Base-by-base conservation (phyloP, 2,888 invertebrate species). In the Mylabris sibirica region DNA sequence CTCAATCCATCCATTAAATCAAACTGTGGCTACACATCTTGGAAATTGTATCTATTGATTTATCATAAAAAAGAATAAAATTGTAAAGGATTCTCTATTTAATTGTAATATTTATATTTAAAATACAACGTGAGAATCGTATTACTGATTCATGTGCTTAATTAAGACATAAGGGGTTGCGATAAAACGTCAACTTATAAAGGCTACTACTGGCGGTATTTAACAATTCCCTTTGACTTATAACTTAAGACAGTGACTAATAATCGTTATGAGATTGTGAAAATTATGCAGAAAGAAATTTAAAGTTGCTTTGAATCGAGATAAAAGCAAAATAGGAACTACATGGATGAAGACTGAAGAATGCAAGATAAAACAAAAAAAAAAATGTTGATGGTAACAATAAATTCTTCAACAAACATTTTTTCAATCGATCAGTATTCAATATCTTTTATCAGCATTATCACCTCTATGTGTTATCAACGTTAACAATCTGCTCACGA, bases 91-190 rank as follows among this genome's bases (percentile, higher is more conserved):
- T n/a, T n/a, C n/a, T n/a, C n/a, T n/a, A 44, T 44, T 44, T n/a
- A 4, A 5, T 44, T 4, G 17, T 44, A 38, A 12, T 44, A 44
- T 17, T 44, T 44, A 17, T 17, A 11, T 14, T 41, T 14, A n/a
- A 70, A 79, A 78, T 78, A 79, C 77, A 78, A 79, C 78, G 80
- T 78, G 80, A 78, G 81, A 78, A 80, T 74, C 73, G 68, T 75
- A 66, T 77, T 80, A 81, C 74, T 80, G 78, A 82, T 82, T 82
- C 81, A 82, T 80, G 77, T 75, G 75, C 78, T 80, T 81, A 82
- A 82, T 82, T 82, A 82, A 80, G 80, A 77, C 76, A 72, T 77
- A 82, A 81, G 79, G 81, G 81, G 80, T 79, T 77, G 77, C 75
- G 75, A 78, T 79, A 79, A 79, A 77, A 76, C 75, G 73, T 69